Evolutionary conservation across 1,140 invertebrate genomes (phyloP), one percentile per base, ranked within the genome.

Genomic region (Gryllus bimaculatus): DNA sequence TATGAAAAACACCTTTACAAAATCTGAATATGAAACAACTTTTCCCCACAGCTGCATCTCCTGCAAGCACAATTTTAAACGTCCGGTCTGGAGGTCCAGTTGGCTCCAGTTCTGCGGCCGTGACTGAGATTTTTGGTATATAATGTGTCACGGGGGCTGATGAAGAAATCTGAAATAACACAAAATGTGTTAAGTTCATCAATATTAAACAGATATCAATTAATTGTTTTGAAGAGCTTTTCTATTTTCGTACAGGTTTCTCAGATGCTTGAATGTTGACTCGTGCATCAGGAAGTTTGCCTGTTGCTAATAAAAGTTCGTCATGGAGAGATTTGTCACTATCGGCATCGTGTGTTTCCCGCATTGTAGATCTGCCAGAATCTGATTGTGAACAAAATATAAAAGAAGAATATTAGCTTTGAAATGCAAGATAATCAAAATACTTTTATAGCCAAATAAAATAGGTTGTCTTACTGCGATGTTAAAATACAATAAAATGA

Each of bases 21-120:
- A 92, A 86, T 48, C 90, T 82, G 83, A 90, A 87, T 73, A 92
- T 91, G 81, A 92, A 90, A 80, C 89, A 90, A 7, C 90, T 90
- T 84, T 92, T 92, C 15, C 91, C 91, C 2, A 92, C 91, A 13
- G 90, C 88, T 0, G 91, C 89, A 84, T 92, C 91, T 0, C 91
- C 91, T 48, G 90, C 90, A 78, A 92, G 87, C 8, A 92, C 89
- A 7, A 92, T 87, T 49, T 78, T 78, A 54, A 20, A 78, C 13
- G 73, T 77, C 48, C 76, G 47, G 13, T 77, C 76, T 48, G 76
- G 76, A 48, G 76, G 47, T 21, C 76, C 76, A 20, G 76, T 77
- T 48, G 76, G 83, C 75, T 87, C 87, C 77, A 82, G 7, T 48
- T 54, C 76, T 54, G 47, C 47, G 7, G n/a, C 8, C 20, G 18